A percentile compares a stretch with the other conserved stretches of the same genome.
These are phyloP conservation scores for Dromiciops gliroides DNA, from an alignment of 2,113 vertebrate species.

Conservation along the genomic window DNA sequence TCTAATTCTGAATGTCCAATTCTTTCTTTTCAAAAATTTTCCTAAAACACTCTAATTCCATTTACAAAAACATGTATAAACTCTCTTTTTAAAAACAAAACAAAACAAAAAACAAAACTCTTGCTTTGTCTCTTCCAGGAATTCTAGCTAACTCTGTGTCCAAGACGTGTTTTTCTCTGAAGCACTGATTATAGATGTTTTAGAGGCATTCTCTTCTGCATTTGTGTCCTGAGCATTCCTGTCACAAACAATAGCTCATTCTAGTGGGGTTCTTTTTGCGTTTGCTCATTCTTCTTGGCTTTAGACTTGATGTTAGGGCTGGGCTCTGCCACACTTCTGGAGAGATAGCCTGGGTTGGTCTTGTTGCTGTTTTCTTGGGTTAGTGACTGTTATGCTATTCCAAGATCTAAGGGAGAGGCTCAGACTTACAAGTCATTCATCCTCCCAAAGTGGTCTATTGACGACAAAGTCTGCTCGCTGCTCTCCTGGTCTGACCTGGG, in stretches of 20 bases:
- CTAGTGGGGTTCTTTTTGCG: neutral
- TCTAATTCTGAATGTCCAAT: no score
- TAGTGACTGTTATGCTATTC: neutral
- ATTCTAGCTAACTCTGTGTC: neutral
- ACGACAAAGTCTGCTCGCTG: neutral
- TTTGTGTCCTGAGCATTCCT: neutral
- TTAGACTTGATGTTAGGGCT: neutral
- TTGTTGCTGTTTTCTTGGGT: neutral
- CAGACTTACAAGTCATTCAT: neutral
- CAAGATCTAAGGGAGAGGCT: neutral
- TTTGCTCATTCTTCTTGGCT: neutral
- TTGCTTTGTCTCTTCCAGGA: neutral
- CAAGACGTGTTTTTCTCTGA: neutral
- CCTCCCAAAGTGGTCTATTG: neutral
- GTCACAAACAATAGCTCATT: neutral
- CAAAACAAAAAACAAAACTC: no score
- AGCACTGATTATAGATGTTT: no score
- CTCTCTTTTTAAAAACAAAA: neutral
- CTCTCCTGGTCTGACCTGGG: neutral
- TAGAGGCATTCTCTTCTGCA: neutral
- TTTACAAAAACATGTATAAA: neutral
- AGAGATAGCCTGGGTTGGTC: neutral
- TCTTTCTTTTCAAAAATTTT: neutral
- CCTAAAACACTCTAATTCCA: neutral
- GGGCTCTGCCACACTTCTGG: neutral